Evolutionary conservation across 2,113 vertebrate genomes (phyloP).

Genomic region (Lynx canadensis): DNA sequence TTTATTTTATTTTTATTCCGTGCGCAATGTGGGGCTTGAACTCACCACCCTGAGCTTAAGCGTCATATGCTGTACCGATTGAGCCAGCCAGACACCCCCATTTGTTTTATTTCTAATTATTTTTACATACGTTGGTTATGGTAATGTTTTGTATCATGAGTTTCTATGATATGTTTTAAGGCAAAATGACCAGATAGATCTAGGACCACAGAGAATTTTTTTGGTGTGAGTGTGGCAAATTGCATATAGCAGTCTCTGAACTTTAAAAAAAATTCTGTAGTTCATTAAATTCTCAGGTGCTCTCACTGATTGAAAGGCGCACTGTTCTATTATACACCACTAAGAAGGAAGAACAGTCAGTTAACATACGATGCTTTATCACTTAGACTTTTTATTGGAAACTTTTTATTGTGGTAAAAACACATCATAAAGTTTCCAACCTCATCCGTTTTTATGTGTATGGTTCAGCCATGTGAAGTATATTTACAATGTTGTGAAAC

Average conservation of each 20-base stretch:
- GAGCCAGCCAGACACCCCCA: too few species aligned
- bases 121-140: neutral
- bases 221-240: neutral
- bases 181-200: neutral
- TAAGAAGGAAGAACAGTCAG: neutral
- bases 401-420: neutral
- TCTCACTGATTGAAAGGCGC: neutral
- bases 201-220: neutral
- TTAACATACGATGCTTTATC: neutral
- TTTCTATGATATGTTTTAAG: neutral
- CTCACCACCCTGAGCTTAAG: too few species aligned
- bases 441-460: neutral
- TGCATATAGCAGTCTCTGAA: neutral
- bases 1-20: neutral
- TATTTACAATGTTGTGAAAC: neutral
- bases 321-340: neutral
- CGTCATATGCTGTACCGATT: too few species aligned
- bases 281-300: neutral
- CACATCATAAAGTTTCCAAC: neutral
- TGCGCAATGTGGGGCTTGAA: too few species aligned
- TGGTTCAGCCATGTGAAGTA: neutral
- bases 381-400: neutral
- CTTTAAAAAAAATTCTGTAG: neutral
- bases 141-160: neutral
- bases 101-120: slow-evolving; percentile 10